Percentiles rank a stretch among this genome's conserved stretches.
phyloP scores from a whole-genome alignment of 2,888 invertebrate species.

The Rhogogaster chlorosoma region DNA sequence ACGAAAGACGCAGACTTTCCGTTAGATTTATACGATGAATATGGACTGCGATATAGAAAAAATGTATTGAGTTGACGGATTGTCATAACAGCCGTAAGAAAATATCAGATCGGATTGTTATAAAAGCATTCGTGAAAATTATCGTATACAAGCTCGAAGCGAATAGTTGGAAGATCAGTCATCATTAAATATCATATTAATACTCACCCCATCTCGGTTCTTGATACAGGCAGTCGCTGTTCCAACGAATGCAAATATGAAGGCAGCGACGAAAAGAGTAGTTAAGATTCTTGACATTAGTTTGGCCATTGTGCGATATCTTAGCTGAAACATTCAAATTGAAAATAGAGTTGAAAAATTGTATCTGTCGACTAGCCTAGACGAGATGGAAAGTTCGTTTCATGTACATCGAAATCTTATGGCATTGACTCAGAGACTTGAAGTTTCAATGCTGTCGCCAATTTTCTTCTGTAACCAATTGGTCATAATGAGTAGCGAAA shows the following conservation, averaged over 20 bases:
- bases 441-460: background rate
- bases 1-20: background rate
- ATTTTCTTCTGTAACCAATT: background rate
- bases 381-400: too few species aligned
- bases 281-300: background rate
- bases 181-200: background rate
- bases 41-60: background rate
- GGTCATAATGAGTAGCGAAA: background rate
- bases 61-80: background rate
- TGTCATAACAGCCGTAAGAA: background rate
- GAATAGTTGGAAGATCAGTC: background rate
- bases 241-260: background rate
- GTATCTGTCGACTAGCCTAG: background rate
- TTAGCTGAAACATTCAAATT: background rate
- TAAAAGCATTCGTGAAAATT: background rate
- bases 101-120: background rate
- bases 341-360: background rate
- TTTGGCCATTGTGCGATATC: background rate
- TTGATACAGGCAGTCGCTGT: background rate
- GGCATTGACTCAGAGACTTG: background rate
- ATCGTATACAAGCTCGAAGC: background rate
- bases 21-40: background rate
- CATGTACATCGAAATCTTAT: background rate
- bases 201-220: conserved; percentile 8
- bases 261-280: background rate